phyloP scores from a whole-genome alignment of 2,797 vertebrate genomes.

The Melanotaenia trifasciata region DNA sequence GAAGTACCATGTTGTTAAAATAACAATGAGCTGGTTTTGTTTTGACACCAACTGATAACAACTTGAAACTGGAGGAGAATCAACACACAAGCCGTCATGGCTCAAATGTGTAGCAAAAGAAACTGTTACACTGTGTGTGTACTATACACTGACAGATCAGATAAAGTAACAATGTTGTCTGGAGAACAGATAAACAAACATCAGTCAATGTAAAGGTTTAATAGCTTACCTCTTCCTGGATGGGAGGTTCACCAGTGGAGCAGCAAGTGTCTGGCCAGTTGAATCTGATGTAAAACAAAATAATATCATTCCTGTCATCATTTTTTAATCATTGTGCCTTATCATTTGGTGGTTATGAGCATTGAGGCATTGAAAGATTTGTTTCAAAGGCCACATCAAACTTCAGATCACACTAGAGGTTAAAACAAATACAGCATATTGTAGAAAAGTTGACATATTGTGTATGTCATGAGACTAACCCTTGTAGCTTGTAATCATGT shows the following conservation, averaged over 20 bases:
- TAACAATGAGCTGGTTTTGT: slow-evolving; percentile 46
- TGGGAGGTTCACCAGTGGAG: slow-evolving; percentile 93
- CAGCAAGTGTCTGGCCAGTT: slow-evolving; percentile 90
- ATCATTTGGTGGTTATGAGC: slow-evolving; percentile 10
- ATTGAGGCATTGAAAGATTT: slow-evolving; percentile 14
- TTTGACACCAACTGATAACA: slow-evolving; percentile 52
- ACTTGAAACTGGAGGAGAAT: slow-evolving; percentile 49
- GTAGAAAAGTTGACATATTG: neutral
- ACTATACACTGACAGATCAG: slow-evolving; percentile 44
- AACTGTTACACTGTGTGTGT: slow-evolving; percentile 64
- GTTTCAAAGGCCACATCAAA: slow-evolving; percentile 16
- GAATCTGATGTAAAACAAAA: slow-evolving; percentile 86
- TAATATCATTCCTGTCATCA: slow-evolving; percentile 23
- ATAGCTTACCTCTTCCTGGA: slow-evolving; percentile 93
- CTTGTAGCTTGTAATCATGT: slow-evolving; percentile 97
- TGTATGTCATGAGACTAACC: slow-evolving; percentile 79
- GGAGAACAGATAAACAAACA: slow-evolving; percentile 44
- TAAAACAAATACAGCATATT: slow-evolving; percentile 13
- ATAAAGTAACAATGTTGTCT: slow-evolving; percentile 41
- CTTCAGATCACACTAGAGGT: slow-evolving; percentile 19
- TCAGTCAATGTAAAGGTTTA: slow-evolving; percentile 16
- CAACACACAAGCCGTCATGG: slow-evolving; percentile 59
- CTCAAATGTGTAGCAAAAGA: slow-evolving; percentile 51
- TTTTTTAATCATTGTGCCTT: slow-evolving; percentile 20
- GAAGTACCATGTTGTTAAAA: slow-evolving; percentile 2